phyloP scores from a whole-genome alignment of 1,140 invertebrate genomes.

The Homarus americanus region DNA sequence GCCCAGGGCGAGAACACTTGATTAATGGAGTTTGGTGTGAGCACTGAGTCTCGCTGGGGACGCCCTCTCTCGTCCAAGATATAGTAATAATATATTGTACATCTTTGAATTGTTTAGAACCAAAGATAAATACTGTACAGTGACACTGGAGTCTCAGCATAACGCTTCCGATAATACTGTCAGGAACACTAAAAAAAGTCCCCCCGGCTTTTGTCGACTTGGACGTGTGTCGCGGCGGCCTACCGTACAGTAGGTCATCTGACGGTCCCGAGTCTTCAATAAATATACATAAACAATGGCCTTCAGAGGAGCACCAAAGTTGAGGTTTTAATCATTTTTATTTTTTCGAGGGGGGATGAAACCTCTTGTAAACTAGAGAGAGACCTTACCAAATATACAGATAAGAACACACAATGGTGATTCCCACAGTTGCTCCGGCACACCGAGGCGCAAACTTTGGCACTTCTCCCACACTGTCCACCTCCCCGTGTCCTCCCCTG shows the following conservation, averaged over 20 bases:
- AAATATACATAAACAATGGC: background rate
- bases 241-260: background rate
- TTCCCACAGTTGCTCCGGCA: slow-evolving; percentile 28
- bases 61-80: background rate
- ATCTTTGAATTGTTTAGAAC: background rate
- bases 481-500: background rate
- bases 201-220: background rate
- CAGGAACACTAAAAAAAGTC: background rate
- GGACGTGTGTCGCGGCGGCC: background rate
- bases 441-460: background rate
- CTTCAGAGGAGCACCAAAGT: slow-evolving; percentile 39
- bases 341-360: background rate
- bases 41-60: background rate
- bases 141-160: background rate
- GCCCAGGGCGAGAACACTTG: background rate
- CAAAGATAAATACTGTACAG: slow-evolving; percentile 14
- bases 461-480: background rate
- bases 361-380: background rate
- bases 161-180: background rate
- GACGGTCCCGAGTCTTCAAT: background rate
- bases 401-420: slow-evolving; percentile 62
- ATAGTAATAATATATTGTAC: background rate
- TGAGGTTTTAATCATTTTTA: slow-evolving; percentile 18
- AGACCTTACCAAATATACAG: slow-evolving; percentile 27
- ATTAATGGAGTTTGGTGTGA: background rate